Evolutionary conservation across 2,113 vertebrate genomes (phyloP).

Genomic region (Petaurus breviceps): DNA sequence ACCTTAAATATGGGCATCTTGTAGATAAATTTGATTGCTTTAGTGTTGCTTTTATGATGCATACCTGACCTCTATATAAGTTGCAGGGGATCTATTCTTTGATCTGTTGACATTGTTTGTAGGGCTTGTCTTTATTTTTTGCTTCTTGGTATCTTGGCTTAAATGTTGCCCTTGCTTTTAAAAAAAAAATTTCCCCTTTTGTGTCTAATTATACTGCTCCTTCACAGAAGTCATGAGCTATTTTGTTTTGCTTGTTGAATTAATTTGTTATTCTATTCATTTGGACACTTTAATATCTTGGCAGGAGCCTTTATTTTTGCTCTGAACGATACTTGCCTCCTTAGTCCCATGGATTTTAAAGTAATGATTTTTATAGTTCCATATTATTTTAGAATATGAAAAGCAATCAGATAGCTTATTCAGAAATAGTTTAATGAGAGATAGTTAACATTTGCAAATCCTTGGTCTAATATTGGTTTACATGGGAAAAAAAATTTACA

Average conservation of each 20-base stretch:
- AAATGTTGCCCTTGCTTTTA: slow-evolving; percentile 31
- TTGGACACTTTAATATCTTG: neutral
- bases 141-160: slow-evolving; percentile 39
- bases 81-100: slow-evolving; percentile 1
- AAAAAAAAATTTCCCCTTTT: neutral
- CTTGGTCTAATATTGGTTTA: slow-evolving; percentile 35
- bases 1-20: slow-evolving; percentile 32
- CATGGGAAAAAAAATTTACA: slow-evolving; percentile 12
- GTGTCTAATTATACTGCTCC: neutral
- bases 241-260: slow-evolving; percentile 12
- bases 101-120: slow-evolving; percentile 19
- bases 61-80: slow-evolving; percentile 4
- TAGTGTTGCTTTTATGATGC: neutral
- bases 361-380: slow-evolving; percentile 14
- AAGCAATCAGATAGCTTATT: slow-evolving; percentile 26
- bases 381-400: slow-evolving; percentile 30
- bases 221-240: slow-evolving; percentile 6
- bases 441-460: neutral
- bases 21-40: slow-evolving; percentile 5
- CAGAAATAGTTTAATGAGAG: slow-evolving; percentile 30
- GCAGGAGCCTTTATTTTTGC: neutral
- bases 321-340: neutral
- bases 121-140: slow-evolving; percentile 6
- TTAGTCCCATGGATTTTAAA: slow-evolving; percentile 44
- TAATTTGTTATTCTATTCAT: slow-evolving; percentile 39